Percentiles rank a stretch among this genome's conserved stretches.
These are phyloP conservation scores for Drosophila erecta DNA, from an alignment of 1,140 invertebrate genomes.

Conservation along the genomic window DNA sequence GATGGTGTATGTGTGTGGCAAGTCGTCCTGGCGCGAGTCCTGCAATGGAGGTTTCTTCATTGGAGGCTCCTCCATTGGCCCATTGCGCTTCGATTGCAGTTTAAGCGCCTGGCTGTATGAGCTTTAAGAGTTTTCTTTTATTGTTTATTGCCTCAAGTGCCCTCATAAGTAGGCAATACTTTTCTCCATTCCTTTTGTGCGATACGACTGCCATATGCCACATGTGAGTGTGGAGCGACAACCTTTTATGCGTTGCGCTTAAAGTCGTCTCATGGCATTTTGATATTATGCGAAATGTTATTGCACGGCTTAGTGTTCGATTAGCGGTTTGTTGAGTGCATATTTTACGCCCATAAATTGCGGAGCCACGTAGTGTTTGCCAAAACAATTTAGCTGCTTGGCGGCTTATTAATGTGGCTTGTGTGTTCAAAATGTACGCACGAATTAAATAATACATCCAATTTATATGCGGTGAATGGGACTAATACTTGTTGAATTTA, in stretches of 20 bases:
- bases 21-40: not conserved
- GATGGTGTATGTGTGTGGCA: not conserved
- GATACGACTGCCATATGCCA: not conserved
- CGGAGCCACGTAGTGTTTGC: no score
- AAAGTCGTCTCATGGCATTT: not conserved
- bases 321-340: not conserved
- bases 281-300: not conserved
- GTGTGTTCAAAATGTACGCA: not conserved
- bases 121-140: constrained; percentile 63
- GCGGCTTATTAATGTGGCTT: constrained; percentile 2
- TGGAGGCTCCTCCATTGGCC: constrained; percentile 6
- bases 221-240: not conserved
- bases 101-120: constrained; percentile 30
- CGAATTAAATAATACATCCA: not conserved
- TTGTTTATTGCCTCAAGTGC: constrained; percentile 62
- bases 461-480: constrained; percentile 1
- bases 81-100: constrained; percentile 60
- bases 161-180: constrained; percentile 54
- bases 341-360: constrained; percentile 15
- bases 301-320: constrained; percentile 17
- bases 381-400: constrained; percentile 12
- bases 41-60: not conserved
- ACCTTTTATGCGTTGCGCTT: not conserved
- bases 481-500: constrained; percentile 3
- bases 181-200: not conserved